These are phyloP conservation scores for Macquaria ambigua DNA, from an alignment of 2,113 vertebrate species.

Conservation along the genomic window DNA sequence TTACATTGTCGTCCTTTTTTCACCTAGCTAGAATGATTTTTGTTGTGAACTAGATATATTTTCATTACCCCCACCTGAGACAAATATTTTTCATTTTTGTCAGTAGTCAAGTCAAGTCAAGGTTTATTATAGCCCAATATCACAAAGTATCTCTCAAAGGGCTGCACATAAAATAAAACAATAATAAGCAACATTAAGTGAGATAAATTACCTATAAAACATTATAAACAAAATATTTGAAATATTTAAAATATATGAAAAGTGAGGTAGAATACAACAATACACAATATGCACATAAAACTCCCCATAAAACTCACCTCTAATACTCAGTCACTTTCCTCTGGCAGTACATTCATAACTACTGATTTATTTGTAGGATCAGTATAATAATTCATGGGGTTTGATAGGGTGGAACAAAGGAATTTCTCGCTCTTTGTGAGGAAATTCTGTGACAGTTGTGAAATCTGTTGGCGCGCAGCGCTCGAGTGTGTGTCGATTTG, in stretches of 20 bases:
- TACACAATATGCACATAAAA: too few relatives aligned
- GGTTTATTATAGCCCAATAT: neutral
- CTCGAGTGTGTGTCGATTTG: constrained; percentile 16
- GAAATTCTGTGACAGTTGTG: constrained; percentile 58
- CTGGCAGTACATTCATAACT: neutral
- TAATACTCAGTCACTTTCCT: constrained; percentile 13
- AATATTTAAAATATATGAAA: too few relatives aligned
- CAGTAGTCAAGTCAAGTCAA: too few relatives aligned
- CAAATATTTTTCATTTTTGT: neutral
- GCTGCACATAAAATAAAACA: too few relatives aligned
- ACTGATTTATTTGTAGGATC: constrained; percentile 39
- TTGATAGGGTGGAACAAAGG: constrained; percentile 58
- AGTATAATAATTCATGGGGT: constrained; percentile 33
- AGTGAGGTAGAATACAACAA: too few relatives aligned
- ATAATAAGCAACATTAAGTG: too few relatives aligned
- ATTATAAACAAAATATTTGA: too few relatives aligned
- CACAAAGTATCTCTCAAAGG: neutral
- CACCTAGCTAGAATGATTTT: neutral
- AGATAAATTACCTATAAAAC: too few relatives aligned
- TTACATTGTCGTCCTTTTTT: neutral
- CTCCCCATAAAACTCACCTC: neutral
- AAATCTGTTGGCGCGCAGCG: constrained; percentile 42
- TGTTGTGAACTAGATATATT: neutral
- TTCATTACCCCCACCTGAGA: neutral
- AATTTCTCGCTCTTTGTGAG: constrained; percentile 51